These are phyloP conservation scores for Mesoclemmys tuberculata DNA, from an alignment of 2,113 vertebrate genomes.

Conservation along the genomic window DNA sequence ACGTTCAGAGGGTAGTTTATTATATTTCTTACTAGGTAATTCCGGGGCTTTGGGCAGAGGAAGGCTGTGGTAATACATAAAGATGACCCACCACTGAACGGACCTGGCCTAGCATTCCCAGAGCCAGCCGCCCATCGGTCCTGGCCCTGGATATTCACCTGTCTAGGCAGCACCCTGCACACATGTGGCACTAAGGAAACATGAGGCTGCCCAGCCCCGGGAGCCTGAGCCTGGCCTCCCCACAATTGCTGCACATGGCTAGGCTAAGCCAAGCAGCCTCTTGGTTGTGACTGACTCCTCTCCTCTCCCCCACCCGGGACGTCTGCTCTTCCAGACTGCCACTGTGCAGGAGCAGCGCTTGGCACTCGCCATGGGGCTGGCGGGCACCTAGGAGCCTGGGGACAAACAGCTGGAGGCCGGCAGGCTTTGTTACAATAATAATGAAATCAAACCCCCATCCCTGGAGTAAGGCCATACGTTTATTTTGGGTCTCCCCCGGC, in stretches of 20 bases:
- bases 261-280: too few relatives aligned
- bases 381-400: too few relatives aligned
- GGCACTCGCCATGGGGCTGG: too few relatives aligned
- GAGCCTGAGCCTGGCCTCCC: too few relatives aligned
- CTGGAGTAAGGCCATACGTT: too few relatives aligned
- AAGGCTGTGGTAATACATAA: not conserved
- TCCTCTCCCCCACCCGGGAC: not conserved
- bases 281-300: not conserved
- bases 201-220: accelerated
- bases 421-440: too few relatives aligned
- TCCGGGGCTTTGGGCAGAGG: not conserved
- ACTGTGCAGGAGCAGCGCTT: too few relatives aligned
- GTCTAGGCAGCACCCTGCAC: not conserved
- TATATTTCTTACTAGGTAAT: not conserved
- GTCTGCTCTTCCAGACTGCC: not conserved
- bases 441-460: too few relatives aligned
- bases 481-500: too few relatives aligned
- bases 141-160: not conserved
- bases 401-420: too few relatives aligned
- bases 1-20: not conserved
- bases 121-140: too few relatives aligned
- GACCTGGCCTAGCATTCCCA: not conserved
- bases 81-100: not conserved
- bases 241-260: not conserved
- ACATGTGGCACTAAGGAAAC: too few relatives aligned